A percentile compares a stretch with the other conserved stretches of the same genome.
Conservation (phyloP, 2,888 invertebrate species). For the Perizoma flavofasciatum region DNA sequence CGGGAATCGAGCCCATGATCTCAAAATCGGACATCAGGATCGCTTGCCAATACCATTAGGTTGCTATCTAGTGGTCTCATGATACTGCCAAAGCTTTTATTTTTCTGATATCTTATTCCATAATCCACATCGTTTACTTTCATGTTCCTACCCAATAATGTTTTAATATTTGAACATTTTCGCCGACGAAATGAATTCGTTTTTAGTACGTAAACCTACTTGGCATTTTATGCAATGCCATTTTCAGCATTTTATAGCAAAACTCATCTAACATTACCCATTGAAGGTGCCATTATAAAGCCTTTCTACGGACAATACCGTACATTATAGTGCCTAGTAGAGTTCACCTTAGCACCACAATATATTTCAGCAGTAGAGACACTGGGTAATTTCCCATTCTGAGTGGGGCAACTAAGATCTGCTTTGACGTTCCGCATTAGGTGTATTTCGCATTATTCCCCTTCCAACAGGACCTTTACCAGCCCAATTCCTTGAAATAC, state of each 20-base stretch:
- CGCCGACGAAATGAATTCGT: conserved; percentile 3
- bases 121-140: conserved; percentile 3
- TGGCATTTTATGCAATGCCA: conserved; percentile 10
- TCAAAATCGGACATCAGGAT: too few species aligned
- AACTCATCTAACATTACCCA: conserved; percentile 58
- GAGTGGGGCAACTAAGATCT: too few species aligned
- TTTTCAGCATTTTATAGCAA: conserved; percentile 40
- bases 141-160: conserved; percentile 5
- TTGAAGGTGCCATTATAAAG: conserved; percentile 62
- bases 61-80: too few species aligned
- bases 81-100: too few species aligned
- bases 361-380: neutral
- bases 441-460: too few species aligned
- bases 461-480: too few species aligned
- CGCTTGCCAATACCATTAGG: too few species aligned
- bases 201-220: conserved; percentile 1
- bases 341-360: conserved; percentile 16
- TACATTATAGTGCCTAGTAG: conserved; percentile 33
- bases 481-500: too few species aligned
- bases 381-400: neutral
- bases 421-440: too few species aligned
- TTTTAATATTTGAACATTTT: conserved; percentile 12
- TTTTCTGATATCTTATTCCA: too few species aligned
- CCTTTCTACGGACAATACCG: conserved; percentile 61
- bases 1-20: too few species aligned